These are phyloP conservation scores for Condylura cristata DNA, from an alignment of 2,113 vertebrate species.

Conservation along the genomic window DNA sequence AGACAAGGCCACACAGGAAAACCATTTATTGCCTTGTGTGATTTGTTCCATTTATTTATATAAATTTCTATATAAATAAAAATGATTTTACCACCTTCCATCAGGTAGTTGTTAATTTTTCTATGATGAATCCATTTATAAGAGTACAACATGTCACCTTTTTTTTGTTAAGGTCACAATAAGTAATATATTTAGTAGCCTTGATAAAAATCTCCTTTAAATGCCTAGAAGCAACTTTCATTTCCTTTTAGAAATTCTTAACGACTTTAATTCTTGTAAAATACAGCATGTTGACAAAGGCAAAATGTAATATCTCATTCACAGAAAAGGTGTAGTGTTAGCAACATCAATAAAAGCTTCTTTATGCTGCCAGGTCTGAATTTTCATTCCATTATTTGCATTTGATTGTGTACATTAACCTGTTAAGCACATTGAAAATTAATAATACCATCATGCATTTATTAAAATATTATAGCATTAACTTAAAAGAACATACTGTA, in stretches of 20 bases:
- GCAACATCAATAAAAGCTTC: slow-evolving; percentile 44
- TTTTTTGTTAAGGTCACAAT: not conserved
- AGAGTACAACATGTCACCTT: not conserved
- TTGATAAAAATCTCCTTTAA: slow-evolving; percentile 43
- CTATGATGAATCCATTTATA: slow-evolving; percentile 29
- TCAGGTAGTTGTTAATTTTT: slow-evolving; percentile 11
- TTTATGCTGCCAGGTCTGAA: slow-evolving; percentile 23
- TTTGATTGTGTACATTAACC: slow-evolving; percentile 60
- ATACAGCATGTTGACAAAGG: not conserved
- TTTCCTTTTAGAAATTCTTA: slow-evolving; percentile 50
- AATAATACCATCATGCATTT: slow-evolving; percentile 19
- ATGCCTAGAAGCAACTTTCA: slow-evolving; percentile 14
- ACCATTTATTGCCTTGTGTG: slow-evolving; percentile 49
- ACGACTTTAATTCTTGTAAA: slow-evolving; percentile 56
- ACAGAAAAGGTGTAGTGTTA: slow-evolving; percentile 23
- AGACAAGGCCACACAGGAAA: slow-evolving; percentile 19
- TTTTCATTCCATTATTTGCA: slow-evolving; percentile 50
- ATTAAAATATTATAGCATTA: slow-evolving; percentile 17
- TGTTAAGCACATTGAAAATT: slow-evolving; percentile 60
- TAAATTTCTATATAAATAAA: slow-evolving; percentile 39
- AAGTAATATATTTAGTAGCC: slow-evolving; percentile 19
- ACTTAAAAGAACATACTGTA: slow-evolving; percentile 6
- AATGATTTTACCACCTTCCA: not conserved
- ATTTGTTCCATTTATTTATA: slow-evolving; percentile 42
- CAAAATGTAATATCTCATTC: slow-evolving; percentile 27